Evolutionary conservation across 2,113 vertebrate species (phyloP), one percentile per base, ranked within the genome.

Genomic region (Stomatorhinus ivindoensis): DNA sequence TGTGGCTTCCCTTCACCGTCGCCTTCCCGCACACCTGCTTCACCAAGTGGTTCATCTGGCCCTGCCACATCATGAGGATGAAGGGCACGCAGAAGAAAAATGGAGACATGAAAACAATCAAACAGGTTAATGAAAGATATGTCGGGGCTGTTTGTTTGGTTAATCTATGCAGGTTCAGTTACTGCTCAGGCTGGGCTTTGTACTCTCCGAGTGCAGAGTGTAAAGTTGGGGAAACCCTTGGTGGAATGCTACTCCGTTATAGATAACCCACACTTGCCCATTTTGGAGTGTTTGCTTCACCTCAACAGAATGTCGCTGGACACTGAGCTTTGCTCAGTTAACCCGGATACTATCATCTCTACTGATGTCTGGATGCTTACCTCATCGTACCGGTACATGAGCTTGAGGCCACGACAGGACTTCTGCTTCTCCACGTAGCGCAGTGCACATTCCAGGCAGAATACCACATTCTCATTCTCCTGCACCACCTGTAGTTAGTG

Each of bases 351-450:
- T 27, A 21, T 24, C 42, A 47, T 47, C 21, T 51, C 21, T n/a
- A 51, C 42, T 27, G 15, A 21, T 31, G 11, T 24, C n/a, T n/a
- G 53, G 21, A 10, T 9, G 92, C 95, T 88, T 91, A 97, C 97
- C 97, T 98, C 97, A 21, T 97, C 96, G 0, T 97, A 98, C 90
- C 97, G 97, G 92, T 97, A 98, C 97, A 98, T 98, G 93, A 97
- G 94, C 89, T 98, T 98, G 92, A 98, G 94, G 58, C 97, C 97
- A 1, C 97, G 96, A 76, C 97, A 97, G 44, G 97, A 97, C 93
- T 97, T 97, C 93, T 97, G 97, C 90, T 97, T 97, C 90, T 97
- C 96, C 93, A 97, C 97, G 0, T 97, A 96, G 91, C 95, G 95
- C 91, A 97, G 95, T 1, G 97, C 97, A 21, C 97, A 98, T 93